Percentiles rank a stretch among this genome's conserved stretches.
These are phyloP conservation scores for Steinernema hermaphroditum DNA, from an alignment of 2,888 invertebrate species.

Conservation along the genomic window DNA sequence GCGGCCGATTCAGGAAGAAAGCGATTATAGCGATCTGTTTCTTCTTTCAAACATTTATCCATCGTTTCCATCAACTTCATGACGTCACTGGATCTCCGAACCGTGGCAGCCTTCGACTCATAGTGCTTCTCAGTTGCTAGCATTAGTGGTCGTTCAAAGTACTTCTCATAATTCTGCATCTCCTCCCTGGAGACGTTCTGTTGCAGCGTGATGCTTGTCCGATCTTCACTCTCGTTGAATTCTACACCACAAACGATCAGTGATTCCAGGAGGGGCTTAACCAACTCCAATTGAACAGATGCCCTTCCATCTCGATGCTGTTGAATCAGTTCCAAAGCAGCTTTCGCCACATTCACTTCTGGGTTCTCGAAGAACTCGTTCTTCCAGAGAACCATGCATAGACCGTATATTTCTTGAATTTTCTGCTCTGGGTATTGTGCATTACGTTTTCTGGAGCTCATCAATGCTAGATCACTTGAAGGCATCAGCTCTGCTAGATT, in stretches of 20 bases:
- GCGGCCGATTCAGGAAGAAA: constrained; percentile 90
- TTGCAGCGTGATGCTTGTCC: not conserved
- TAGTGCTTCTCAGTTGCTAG: constrained; percentile 87
- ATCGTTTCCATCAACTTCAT: constrained; percentile 97
- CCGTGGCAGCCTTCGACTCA: constrained; percentile 88
- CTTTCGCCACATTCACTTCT: constrained; percentile 87
- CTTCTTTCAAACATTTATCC: constrained; percentile 88
- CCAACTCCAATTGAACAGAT: constrained; percentile 77
- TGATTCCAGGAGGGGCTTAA: not conserved
- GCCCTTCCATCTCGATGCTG: constrained; percentile 93
- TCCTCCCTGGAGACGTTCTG: not conserved
- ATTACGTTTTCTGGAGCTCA: not conserved
- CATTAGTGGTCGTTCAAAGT: not conserved
- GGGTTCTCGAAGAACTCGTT: constrained; percentile 89
- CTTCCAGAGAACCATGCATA: constrained; percentile 95
- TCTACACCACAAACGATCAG: constrained; percentile 73
- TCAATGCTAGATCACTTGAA: constrained; percentile 66
- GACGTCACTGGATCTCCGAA: constrained; percentile 81
- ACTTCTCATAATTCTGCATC: constrained; percentile 66
- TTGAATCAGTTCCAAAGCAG: constrained; percentile 92
- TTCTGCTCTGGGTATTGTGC: constrained; percentile 69
- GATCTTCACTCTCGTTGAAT: constrained; percentile 72
- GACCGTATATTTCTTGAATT: too few species aligned
- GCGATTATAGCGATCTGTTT: constrained; percentile 86
- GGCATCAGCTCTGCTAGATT: constrained; percentile 78